Percentiles rank a stretch among this genome's conserved stretches.
phyloP scores from a whole-genome alignment of 1,140 invertebrate species.

The Ganaspis sp. region DNA sequence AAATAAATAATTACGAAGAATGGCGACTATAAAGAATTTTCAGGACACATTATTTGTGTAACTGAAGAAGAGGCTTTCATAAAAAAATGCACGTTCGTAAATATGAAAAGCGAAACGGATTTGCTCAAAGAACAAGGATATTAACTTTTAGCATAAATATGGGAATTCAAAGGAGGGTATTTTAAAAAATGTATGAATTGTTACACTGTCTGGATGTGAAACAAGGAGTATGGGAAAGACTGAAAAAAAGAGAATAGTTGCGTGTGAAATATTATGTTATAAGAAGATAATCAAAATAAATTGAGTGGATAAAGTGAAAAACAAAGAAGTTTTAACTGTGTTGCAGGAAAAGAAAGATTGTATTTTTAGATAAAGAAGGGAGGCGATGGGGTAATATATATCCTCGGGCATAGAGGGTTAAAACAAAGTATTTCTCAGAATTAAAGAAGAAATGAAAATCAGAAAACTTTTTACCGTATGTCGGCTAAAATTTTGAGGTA shows the following conservation, averaged over 20 bases:
- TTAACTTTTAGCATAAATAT: too few species aligned
- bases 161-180: too few species aligned
- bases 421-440: background rate
- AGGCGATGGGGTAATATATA: slow-evolving; percentile 1
- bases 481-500: background rate
- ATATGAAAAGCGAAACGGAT: too few species aligned
- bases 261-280: slow-evolving; percentile 3
- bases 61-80: too few species aligned
- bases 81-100: too few species aligned
- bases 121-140: too few species aligned
- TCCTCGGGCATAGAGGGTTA: background rate
- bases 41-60: too few species aligned
- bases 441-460: background rate
- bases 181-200: background rate
- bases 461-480: background rate
- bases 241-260: background rate
- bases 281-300: slow-evolving; percentile 14
- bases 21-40: too few species aligned
- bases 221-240: background rate
- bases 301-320: slow-evolving; percentile 9
- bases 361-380: slow-evolving; percentile 11
- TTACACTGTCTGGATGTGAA: background rate
- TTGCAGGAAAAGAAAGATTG: background rate
- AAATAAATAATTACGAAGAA: too few species aligned
- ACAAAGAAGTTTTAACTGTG: slow-evolving; percentile 5